Conservation (phyloP, 2,113 vertebrate species). For the Meles meles region DNA sequence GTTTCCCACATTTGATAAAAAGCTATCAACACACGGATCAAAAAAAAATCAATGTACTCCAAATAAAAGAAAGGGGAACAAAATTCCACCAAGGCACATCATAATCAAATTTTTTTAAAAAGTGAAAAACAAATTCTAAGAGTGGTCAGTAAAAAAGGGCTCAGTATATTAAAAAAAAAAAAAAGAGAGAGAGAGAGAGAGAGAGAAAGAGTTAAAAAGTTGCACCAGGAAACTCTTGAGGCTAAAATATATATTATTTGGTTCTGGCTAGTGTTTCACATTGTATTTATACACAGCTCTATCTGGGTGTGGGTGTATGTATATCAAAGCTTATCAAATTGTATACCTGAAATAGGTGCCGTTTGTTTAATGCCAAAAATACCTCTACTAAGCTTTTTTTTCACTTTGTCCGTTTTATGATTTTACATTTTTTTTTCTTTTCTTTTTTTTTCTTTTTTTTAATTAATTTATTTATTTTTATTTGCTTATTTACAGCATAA, state of each 20-base stretch:
- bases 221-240: not conserved
- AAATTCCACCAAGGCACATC: constrained; percentile 1
- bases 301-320: not conserved
- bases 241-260: not conserved
- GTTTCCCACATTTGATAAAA: constrained; percentile 12
- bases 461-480: too few relatives aligned
- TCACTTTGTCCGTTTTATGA: not conserved
- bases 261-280: not conserved
- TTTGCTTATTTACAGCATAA: too few relatives aligned
- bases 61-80: constrained; percentile 3
- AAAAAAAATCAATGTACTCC: not conserved
- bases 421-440: not conserved
- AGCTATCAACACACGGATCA: not conserved
- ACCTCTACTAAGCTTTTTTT: not conserved
- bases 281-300: not conserved
- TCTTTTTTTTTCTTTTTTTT: too few relatives aligned
- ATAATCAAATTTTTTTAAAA: not conserved
- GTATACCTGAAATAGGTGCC: not conserved
- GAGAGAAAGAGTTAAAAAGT: not conserved
- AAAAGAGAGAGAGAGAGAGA: not conserved
- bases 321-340: not conserved
- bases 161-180: not conserved
- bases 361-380: not conserved
- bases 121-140: not conserved
- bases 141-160: not conserved